Conservation (phyloP, 2,888 invertebrate genomes). For the Eilema depressum region DNA sequence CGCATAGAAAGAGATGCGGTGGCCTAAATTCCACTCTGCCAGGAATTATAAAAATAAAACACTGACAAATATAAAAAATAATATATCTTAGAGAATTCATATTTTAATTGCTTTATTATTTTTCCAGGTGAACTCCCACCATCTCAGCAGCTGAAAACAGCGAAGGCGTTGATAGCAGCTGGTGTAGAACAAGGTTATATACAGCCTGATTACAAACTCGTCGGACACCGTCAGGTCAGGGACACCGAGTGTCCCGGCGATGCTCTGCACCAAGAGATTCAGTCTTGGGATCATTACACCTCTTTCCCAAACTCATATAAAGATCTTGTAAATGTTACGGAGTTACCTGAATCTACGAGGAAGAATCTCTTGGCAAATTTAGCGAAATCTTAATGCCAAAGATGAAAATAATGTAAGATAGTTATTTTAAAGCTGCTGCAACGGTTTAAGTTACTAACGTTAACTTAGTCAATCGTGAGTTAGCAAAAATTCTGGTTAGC, state of each 20-base stretch:
- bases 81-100: background rate
- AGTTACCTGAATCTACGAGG: constrained; percentile 36
- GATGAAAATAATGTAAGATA: background rate
- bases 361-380: constrained; percentile 27
- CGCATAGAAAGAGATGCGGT: too few species aligned
- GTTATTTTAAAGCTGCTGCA: background rate
- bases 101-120: background rate
- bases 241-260: constrained; percentile 90
- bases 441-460: background rate
- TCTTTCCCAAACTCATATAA: constrained; percentile 54
- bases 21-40: too few species aligned
- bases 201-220: constrained; percentile 59
- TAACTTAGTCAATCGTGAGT: background rate
- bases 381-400: constrained; percentile 1
- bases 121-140: constrained; percentile 87
- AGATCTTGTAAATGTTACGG: constrained; percentile 46
- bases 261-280: constrained; percentile 87
- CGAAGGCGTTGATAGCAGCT: constrained; percentile 86
- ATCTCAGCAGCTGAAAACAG: constrained; percentile 85
- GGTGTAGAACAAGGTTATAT: constrained; percentile 89
- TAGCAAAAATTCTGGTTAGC: background rate
- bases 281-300: constrained; percentile 87
- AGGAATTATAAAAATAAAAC: too few species aligned
- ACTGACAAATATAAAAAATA: too few species aligned
- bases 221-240: constrained; percentile 65